These are phyloP conservation scores for Lasioglossum vierecki DNA, from an alignment of 2,888 invertebrate genomes.

Conservation along the genomic window DNA sequence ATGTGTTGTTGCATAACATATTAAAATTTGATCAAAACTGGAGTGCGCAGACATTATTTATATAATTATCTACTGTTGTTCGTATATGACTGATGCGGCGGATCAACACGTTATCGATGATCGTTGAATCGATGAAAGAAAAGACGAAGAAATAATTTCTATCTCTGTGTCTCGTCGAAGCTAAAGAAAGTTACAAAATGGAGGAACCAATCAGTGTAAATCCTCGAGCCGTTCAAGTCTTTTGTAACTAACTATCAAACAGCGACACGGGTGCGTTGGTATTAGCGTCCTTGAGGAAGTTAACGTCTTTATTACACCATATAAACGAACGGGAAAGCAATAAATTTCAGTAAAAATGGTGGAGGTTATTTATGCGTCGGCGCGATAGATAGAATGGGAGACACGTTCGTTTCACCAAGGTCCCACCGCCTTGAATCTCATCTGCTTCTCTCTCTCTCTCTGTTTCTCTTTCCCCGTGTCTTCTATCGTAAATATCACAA, in stretches of 20 bases:
- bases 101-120: neutral
- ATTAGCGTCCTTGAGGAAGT: neutral
- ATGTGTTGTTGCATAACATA: too few relatives aligned
- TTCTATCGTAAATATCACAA: neutral
- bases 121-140: neutral
- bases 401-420: slow-evolving; percentile 2
- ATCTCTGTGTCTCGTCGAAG: neutral
- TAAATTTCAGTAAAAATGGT: neutral
- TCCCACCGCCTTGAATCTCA: neutral
- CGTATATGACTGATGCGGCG: too few relatives aligned
- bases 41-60: too few relatives aligned
- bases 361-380: neutral
- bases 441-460: neutral
- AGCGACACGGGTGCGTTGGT: neutral
- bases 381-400: neutral
- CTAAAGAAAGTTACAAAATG: neutral
- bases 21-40: too few relatives aligned
- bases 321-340: neutral
- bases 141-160: neutral
- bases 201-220: neutral
- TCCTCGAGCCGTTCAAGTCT: neutral
- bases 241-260: neutral
- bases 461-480: neutral
- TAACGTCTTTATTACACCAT: slow-evolving; percentile 7
- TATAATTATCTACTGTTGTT: too few relatives aligned